Evolutionary conservation across 2,888 invertebrate species (phyloP).

Genomic region (Cactoblastis cactorum): DNA sequence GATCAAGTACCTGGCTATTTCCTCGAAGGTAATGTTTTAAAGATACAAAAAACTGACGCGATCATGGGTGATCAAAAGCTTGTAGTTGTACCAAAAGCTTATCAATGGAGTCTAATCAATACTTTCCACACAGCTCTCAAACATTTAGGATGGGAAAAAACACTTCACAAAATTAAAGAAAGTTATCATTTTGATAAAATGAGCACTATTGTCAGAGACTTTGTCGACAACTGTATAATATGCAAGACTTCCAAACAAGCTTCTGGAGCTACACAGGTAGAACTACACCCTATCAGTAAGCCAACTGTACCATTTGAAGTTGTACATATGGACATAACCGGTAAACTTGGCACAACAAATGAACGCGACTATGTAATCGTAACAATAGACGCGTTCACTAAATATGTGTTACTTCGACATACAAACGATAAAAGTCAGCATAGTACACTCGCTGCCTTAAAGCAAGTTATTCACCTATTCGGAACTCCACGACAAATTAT

Average conservation of each 20-base stretch:
- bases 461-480: too few species aligned
- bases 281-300: slow-evolving; percentile 7
- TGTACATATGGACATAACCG: background rate
- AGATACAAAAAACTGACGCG: too few species aligned
- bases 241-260: slow-evolving; percentile 2
- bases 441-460: too few species aligned
- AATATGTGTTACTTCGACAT: background rate
- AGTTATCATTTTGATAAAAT: slow-evolving; percentile 1
- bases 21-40: too few species aligned
- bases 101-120: background rate
- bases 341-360: background rate
- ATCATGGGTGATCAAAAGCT: too few species aligned
- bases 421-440: background rate
- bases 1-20: too few species aligned
- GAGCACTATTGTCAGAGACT: background rate
- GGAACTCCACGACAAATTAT: background rate
- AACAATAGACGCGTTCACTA: slow-evolving; percentile 7
- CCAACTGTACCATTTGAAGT: background rate
- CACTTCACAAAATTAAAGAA: slow-evolving; percentile 3
- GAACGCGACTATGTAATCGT: slow-evolving; percentile 3
- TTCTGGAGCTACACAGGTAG: slow-evolving; percentile 3
- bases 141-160: slow-evolving; percentile 26
- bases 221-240: background rate
- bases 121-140: background rate
- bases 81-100: background rate